These are phyloP conservation scores for Epiperipatus broadwayi DNA, from an alignment of 2,888 invertebrate genomes.

Conservation along the genomic window DNA sequence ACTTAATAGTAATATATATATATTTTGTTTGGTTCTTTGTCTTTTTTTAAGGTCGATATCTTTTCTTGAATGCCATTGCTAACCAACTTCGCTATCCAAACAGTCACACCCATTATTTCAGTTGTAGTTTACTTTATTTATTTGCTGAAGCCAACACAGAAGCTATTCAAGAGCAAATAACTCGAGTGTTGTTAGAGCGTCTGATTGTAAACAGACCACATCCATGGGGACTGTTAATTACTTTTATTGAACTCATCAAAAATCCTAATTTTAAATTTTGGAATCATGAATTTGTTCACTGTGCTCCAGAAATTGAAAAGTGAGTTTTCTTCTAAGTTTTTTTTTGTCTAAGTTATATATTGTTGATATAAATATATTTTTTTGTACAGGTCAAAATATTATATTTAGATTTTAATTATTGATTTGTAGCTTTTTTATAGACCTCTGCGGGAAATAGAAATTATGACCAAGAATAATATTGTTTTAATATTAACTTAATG, in stretches of 20 bases:
- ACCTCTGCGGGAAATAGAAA: too few species aligned
- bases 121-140: constrained; percentile 83
- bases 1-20: constrained; percentile 4
- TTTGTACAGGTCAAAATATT: too few species aligned
- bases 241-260: constrained; percentile 96
- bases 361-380: too few species aligned
- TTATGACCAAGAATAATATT: too few species aligned
- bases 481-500: too few species aligned
- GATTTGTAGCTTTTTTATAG: too few species aligned
- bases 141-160: constrained; percentile 94
- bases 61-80: constrained; percentile 94
- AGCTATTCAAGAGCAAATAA: constrained; percentile 95
- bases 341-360: too few species aligned
- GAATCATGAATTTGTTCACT: constrained; percentile 97
- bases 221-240: constrained; percentile 96
- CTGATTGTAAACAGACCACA: constrained; percentile 95
- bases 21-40: constrained; percentile 5
- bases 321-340: constrained; percentile 44
- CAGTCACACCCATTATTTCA: constrained; percentile 99
- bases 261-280: constrained; percentile 97
- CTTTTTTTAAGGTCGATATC: constrained; percentile 44
- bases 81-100: constrained; percentile 98
- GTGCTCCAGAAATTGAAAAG: constrained; percentile 98
- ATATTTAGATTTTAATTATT: too few species aligned
- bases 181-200: constrained; percentile 80